phyloP scores from a whole-genome alignment of 2,113 vertebrate species.

The Apodemus sylvaticus region DNA sequence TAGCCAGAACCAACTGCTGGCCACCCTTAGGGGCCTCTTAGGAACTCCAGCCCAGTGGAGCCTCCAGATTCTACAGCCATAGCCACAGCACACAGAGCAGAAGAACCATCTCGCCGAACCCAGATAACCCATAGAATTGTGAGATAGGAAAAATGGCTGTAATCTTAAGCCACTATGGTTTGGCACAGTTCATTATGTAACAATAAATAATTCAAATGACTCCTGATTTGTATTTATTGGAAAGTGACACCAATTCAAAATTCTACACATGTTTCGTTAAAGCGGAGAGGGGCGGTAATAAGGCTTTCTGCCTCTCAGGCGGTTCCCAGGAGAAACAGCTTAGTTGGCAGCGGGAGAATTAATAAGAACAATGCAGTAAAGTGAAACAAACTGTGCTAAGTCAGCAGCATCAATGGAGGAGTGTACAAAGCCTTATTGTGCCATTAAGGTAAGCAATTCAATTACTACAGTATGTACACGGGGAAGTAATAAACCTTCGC shows the following conservation, averaged over 20 bases:
- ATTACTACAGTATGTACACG: conserved; percentile 80
- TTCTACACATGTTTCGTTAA: conserved; percentile 24
- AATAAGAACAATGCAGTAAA: conserved; percentile 72
- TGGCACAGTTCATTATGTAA: background rate
- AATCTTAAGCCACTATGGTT: conserved; percentile 7
- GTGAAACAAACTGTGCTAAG: conserved; percentile 68
- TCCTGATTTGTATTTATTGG: conserved; percentile 34
- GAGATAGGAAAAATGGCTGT: background rate
- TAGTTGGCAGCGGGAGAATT: conserved; percentile 66
- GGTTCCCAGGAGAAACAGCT: conserved; percentile 66
- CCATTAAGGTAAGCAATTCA: conserved; percentile 78
- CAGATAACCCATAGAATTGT: background rate
- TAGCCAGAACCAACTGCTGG: background rate
- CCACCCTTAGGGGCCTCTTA: background rate
- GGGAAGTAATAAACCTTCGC: conserved; percentile 77
- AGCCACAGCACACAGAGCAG: background rate
- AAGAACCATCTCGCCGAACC: conserved; percentile 52
- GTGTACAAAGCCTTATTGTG: conserved; percentile 63
- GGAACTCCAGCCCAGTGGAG: background rate
- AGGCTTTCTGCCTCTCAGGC: conserved; percentile 37
- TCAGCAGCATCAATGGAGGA: conserved; percentile 76
- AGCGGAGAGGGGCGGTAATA: conserved; percentile 52
- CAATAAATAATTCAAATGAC: background rate
- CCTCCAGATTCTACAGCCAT: background rate
- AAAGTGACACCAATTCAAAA: conserved; percentile 54